Evolutionary conservation across 2,113 vertebrate species (phyloP), one percentile per base, ranked within the genome.

Genomic region (Argyrosomus japonicus): DNA sequence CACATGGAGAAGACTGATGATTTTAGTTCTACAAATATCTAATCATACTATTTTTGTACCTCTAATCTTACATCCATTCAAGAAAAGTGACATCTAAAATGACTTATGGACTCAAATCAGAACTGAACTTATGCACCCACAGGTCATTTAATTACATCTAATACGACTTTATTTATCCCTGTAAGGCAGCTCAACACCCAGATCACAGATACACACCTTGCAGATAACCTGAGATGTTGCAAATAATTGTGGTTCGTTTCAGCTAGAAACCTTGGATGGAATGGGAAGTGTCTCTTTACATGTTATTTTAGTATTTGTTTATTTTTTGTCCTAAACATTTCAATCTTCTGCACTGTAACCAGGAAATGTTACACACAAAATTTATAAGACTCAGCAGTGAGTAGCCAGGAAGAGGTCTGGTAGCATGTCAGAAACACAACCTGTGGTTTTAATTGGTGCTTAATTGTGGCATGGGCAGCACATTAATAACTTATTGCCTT

Each of bases 391-490:
- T 74, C 40, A 75, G 43, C 75, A 57, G 15, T 32, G 54, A 79
- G 36, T 67, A 51, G 77, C 68, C 45, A 85, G 50, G 17, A 80
- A 51, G 45, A 79, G 65, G n/a, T 36, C 45, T 58, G 4, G 36
- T 73, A 64, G 72, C 65, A 68, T 83, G 63, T 74, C 65, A 67
- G 72, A 77, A 77, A 82, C 79, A 75, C 78, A 81, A 82, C 73
- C 82, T 75, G 83, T 63, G 81, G 79, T 86, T 90, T 92, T 88
- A 93, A 94, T 90, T 84, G 75, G 78, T 83, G 82, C 77, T 77
- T 95, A 91, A 95, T 95, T 94, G 87, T 77, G 78, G 74, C 50
- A 67, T 87, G 84, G 88, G 82, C 76, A 88, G 86, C 73, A 72
- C 85, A 82, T 91, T 91, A 88, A 89, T 85, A 87, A 79, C 73